Evolutionary conservation across 2,888 invertebrate species (phyloP), one percentile per base, ranked within the genome.

Genomic region (Rhorus exstirpatorius): DNA sequence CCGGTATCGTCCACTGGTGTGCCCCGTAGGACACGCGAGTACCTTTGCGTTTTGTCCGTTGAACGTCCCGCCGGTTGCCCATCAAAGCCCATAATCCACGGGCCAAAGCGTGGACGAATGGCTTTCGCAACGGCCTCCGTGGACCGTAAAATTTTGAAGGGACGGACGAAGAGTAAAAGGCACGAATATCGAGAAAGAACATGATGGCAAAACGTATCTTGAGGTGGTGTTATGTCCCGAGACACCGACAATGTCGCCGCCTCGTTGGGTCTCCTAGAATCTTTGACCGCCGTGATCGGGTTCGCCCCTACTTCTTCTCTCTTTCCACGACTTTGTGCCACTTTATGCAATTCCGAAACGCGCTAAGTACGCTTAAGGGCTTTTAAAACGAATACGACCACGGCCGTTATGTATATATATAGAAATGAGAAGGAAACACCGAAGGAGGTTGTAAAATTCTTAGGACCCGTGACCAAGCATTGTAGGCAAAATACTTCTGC

Each of bases 391-490:
- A 51, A 83, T 82, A 81, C 74, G 55, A 71, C 44, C 70, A 71
- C 75, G 75, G 68, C 81, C 72, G 88, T 87, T 86, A 87, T 83
- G 78, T 31, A 51, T 12, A 72, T 51, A 49, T 26, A n/a, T 38
- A 51, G 7, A 8, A 31, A 55, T 58, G 3, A 51, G 24, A 38
- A 76, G 46, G 44, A 60, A 58, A 44, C 65, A 61, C 8, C 17
- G 31, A 83, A 84, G 82, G 79, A 83, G 87, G 86, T 81, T 87
- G 83, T 90, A 90, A 91, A 91, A 90, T 85, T 86, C 85, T 88
- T 87, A 87, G 86, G 71, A 81, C 78, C 87, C 86, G 83, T 89
- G 87, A 89, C 87, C 72, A 60, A 84, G 81, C 83, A 86, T 88
- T 88, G 86, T 89, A 88, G 86, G 82, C 86, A 89, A 90, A 90